Conservation (phyloP, 2,797 vertebrate species). For the Gymnopithys bicolor region DNA sequence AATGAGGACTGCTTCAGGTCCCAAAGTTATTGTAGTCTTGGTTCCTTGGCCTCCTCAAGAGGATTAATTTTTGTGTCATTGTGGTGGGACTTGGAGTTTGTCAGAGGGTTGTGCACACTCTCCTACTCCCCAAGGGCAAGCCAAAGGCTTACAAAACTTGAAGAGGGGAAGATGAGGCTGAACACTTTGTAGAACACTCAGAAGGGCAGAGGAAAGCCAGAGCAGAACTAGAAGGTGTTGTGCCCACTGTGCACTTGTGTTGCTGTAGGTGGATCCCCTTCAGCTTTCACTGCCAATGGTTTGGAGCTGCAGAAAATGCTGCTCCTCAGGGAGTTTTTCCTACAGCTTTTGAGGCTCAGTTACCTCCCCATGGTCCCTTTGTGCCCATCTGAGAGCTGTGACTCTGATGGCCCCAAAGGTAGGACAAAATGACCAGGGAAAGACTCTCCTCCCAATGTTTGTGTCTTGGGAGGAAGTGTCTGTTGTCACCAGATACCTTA, state of each 20-base stretch:
- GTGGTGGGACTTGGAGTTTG: not conserved
- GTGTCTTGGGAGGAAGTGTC: accelerated
- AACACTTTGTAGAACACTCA: not conserved
- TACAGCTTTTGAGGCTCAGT: not conserved
- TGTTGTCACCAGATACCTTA: not conserved
- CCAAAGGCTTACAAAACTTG: not conserved
- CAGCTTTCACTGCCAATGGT: not conserved
- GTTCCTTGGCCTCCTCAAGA: not conserved
- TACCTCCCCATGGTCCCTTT: not conserved
- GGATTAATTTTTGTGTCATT: not conserved
- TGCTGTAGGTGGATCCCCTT: not conserved
- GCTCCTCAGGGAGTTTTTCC: not conserved
- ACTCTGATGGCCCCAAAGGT: not conserved
- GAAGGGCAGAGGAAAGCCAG: not conserved
- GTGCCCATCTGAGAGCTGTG: not conserved
- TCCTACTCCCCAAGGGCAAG: not conserved
- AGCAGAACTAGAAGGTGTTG: not conserved
- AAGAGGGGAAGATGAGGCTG: not conserved
- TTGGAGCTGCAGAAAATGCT: not conserved
- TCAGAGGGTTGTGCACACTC: not conserved
- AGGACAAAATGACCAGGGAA: not conserved
- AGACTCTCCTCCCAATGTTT: accelerated
- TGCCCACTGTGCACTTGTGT: not conserved
- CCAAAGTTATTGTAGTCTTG: not conserved
- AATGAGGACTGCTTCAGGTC: not conserved